Evolutionary conservation across 2,888 invertebrate species (phyloP), one percentile per base, ranked within the genome.

Genomic region (Chalcosyrphus nemorum): DNA sequence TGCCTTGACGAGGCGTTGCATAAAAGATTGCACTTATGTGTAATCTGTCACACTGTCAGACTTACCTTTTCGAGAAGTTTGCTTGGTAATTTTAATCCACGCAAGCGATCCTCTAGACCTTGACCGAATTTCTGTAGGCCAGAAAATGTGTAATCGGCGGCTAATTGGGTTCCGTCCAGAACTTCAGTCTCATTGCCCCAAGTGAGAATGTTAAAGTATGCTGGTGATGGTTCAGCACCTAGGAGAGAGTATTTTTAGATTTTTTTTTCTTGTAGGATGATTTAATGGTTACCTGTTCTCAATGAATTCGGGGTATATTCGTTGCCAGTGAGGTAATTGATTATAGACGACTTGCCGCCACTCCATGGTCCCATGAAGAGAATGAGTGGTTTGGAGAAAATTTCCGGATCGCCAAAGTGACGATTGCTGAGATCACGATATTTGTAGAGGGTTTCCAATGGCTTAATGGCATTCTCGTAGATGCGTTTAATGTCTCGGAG

Each of bases 321-420:
- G 86, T 96, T 95, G 81, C 97, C 96, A 43, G 97, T 94, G 86
- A 98, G 93, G 92, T 98, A 98, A 92, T 98, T 98, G 86, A 98
- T 95, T 87, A 98, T 97, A 65, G 97, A 96, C 1, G 98, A 97
- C 92, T 98, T 98, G 86, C 98, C 98, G 77, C 98, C 97, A 89
- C 97, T 97, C 97, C 98, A 98, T 41, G 98, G 98, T 45, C 98
- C 98, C 96, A 98, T 97, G 89, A 98, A 97, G 4, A 98, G 93
- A 65, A 98, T 94, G 89, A 98, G 92, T 1, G 98, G 98, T 89
- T 98, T 98, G 2, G 97, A 97, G 91, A 97, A 97, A 89, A 98
- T 97, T 93, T 98, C 98, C 1, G 97, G 96, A 92, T 98, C 98
- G 89, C 97, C 96, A 89, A 97, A 97, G 92, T 96, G 97, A 86